A percentile compares a stretch with the other conserved stretches of the same genome.
Conservation (phyloP, 2,888 invertebrate species). For the Agrotis ipsilon region DNA sequence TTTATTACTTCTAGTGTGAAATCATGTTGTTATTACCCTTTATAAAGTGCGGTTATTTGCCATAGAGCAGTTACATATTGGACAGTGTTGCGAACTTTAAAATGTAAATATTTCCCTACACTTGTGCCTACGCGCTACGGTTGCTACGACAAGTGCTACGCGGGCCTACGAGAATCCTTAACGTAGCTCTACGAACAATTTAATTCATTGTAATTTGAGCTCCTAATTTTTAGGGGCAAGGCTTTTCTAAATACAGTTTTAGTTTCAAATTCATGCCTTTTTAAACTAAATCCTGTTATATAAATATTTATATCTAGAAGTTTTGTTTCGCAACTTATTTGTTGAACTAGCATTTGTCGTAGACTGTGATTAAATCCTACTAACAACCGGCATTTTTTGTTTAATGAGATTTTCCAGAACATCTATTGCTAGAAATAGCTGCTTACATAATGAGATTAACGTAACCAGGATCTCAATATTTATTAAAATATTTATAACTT, state of each 20-base stretch:
- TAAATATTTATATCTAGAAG: conserved; percentile 7
- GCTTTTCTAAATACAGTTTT: background rate
- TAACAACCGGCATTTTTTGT: conserved; percentile 19
- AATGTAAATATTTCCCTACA: conserved; percentile 21
- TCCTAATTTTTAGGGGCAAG: background rate
- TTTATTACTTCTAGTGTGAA: conserved; percentile 20
- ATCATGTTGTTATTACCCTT: conserved; percentile 2
- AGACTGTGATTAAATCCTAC: conserved; percentile 4
- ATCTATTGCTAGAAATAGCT: conserved; percentile 64
- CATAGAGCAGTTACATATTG: conserved; percentile 1
- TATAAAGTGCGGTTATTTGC: conserved; percentile 1
- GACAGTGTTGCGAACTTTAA: conserved; percentile 6
- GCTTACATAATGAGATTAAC: conserved; percentile 85
- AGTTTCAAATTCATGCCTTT: background rate
- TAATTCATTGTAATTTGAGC: background rate
- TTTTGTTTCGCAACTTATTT: conserved; percentile 3
- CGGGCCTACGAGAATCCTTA: conserved; percentile 27
- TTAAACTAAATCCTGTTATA: background rate
- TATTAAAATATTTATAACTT: conserved; percentile 83
- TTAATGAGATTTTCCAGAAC: conserved; percentile 29
- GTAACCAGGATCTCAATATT: conserved; percentile 89
- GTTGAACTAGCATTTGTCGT: conserved; percentile 11
- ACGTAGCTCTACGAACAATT: background rate
- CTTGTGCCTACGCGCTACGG: conserved; percentile 44
- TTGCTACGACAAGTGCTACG: conserved; percentile 50